Percentiles rank a stretch among this genome's conserved stretches.
These are phyloP conservation scores for Gallinago undulata DNA, from an alignment of 2,113 vertebrate species.

Conservation along the genomic window DNA sequence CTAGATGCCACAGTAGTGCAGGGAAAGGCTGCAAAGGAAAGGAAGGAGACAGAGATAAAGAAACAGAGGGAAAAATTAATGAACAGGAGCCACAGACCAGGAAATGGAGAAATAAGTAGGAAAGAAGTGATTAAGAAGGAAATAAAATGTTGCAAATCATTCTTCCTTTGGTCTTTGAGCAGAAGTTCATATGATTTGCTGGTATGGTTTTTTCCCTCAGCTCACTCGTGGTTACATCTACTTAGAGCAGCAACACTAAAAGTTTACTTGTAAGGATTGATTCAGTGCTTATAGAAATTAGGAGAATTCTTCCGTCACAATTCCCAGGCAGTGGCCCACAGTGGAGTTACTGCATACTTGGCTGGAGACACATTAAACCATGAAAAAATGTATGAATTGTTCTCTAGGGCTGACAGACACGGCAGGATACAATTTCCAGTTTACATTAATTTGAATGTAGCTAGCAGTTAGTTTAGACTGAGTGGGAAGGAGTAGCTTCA, in stretches of 20 bases:
- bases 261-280: background rate
- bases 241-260: background rate
- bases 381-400: background rate
- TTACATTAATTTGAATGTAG: background rate
- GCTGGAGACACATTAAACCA: background rate
- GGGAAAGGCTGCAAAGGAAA: background rate
- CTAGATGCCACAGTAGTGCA: background rate
- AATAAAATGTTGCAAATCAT: background rate
- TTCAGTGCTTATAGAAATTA: background rate
- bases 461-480: background rate
- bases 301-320: background rate
- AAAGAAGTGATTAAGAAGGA: background rate
- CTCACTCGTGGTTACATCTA: background rate
- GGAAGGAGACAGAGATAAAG: background rate
- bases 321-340: background rate
- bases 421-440: background rate
- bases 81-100: background rate
- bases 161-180: background rate
- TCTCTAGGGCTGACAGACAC: background rate
- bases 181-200: background rate
- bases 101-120: background rate
- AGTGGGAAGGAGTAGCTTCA: constrained; percentile 5
- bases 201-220: background rate
- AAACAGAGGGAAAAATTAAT: background rate
- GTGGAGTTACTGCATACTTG: background rate